Base-by-base conservation (phyloP, 1,140 invertebrate species). In the Liolophura sinensis region DNA sequence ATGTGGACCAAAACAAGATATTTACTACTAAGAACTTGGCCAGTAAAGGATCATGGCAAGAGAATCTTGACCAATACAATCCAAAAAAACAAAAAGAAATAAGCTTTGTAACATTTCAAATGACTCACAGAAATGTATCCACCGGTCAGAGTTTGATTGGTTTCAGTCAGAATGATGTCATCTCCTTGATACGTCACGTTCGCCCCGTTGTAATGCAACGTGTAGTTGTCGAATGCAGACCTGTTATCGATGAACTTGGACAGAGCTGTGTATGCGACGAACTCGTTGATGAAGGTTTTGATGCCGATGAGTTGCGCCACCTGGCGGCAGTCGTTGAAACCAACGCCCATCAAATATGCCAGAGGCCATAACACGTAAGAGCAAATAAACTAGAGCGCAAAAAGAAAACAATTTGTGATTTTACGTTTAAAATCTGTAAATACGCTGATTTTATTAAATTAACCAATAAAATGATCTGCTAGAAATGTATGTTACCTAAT, bases 211-310 rank as follows among this genome's bases (percentile, higher is more conserved):
- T 56, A 25, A n/a, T 68, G 54, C 22, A 24, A 20, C 46, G 65
- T 55, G 65, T 70, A 65, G 40, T 65, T 65, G 7, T 56, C 48
- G n/a, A 72, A 63, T 12, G 62, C 54, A 14, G 68, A 0, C 25
- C 70, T 69, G 70, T 82, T 82, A 40, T 55, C 52, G 24, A 75
- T 68, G 4, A 79, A 65, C 24, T 66, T 66, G 12, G 73, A 71
- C 0, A 82, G 66, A 25, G 73, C 66, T n/a, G 73, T 69, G 63
- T 81, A 84, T 1, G 81, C 82, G 1, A 82, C 65, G 67, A 84
- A 84, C 57, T 84, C 82, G 62, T 84, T 84, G n/a, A 81, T 61
- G 59, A 83, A 80, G 24, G 78, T 81, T 56, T 84, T 84, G n/a
- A 82, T 62, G 31, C 82, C 82, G 49, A 83, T 72, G 55, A 84